A percentile compares a stretch with the other conserved stretches of the same genome.
phyloP scores from a whole-genome alignment of 2,888 invertebrate genomes.

The Nineta flava region DNA sequence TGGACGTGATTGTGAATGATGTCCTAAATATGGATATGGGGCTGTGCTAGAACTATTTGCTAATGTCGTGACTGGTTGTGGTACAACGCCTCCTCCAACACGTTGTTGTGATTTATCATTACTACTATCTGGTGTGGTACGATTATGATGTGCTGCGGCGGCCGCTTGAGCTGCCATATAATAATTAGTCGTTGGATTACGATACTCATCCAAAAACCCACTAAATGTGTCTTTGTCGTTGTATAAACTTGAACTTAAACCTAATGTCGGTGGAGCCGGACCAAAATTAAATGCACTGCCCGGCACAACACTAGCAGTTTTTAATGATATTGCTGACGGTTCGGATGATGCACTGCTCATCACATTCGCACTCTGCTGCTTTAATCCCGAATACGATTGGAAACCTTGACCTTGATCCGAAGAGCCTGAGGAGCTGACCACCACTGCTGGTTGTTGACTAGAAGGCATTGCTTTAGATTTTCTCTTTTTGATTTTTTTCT shows the following conservation, averaged over 20 bases:
- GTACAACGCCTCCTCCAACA: constrained; percentile 32
- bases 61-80: constrained; percentile 27
- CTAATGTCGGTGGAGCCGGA: constrained; percentile 42
- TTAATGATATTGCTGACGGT: constrained; percentile 38
- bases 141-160: constrained; percentile 14
- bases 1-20: constrained; percentile 37
- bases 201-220: constrained; percentile 52
- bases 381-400: constrained; percentile 40
- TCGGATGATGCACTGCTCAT: constrained; percentile 19
- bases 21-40: constrained; percentile 15
- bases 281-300: constrained; percentile 78
- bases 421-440: constrained; percentile 19
- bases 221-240: constrained; percentile 48
- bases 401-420: constrained; percentile 30
- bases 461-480: constrained; percentile 13
- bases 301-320: constrained; percentile 56
- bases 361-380: constrained; percentile 18
- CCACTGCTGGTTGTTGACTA: constrained; percentile 13
- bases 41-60: constrained; percentile 19
- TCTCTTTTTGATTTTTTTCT: constrained; percentile 12
- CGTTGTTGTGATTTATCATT: constrained; percentile 31
- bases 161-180: constrained; percentile 34
- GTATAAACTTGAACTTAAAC: constrained; percentile 37
- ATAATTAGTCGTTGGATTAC: constrained; percentile 44
- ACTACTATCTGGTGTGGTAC: constrained; percentile 25